Conservation (phyloP, 2,797 vertebrate species). For the Choloepus didactylus region DNA sequence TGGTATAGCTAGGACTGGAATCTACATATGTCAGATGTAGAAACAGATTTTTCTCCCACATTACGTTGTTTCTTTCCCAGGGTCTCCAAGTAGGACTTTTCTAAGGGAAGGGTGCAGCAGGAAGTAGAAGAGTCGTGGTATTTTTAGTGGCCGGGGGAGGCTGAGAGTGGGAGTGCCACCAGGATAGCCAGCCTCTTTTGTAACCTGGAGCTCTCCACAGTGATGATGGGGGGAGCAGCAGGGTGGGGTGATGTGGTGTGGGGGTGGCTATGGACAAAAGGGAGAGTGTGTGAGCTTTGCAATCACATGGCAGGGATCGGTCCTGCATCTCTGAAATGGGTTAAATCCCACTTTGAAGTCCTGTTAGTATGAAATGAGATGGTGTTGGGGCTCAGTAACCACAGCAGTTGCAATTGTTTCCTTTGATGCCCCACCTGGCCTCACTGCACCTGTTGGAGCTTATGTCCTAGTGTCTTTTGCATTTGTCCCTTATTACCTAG, state of each 20-base stretch:
- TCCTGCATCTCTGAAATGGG: not conserved
- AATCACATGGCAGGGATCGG: no score
- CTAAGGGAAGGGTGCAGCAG: no score
- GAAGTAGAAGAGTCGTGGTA: not conserved
- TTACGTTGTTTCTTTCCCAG: not conserved
- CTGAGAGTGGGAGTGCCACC: not conserved
- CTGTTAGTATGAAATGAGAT: not conserved
- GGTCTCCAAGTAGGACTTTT: not conserved
- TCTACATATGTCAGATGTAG: not conserved
- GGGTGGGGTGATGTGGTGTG: no score
- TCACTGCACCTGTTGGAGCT: not conserved
- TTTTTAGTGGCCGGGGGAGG: no score
- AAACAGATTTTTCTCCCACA: not conserved
- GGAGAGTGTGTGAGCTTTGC: not conserved
- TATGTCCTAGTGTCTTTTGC: not conserved
- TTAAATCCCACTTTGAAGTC: not conserved
- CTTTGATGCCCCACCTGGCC: not conserved
- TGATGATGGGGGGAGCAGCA: rapidly evolving
- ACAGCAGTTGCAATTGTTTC: not conserved
- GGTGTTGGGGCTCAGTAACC: not conserved
- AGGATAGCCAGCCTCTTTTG: rapidly evolving
- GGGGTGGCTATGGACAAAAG: rapidly evolving
- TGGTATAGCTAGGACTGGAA: not conserved
- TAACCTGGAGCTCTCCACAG: not conserved
- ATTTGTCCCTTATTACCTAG: not conserved